Evolutionary conservation across 2,888 invertebrate species (phyloP).

Genomic region (Hanleya hanleyi): DNA sequence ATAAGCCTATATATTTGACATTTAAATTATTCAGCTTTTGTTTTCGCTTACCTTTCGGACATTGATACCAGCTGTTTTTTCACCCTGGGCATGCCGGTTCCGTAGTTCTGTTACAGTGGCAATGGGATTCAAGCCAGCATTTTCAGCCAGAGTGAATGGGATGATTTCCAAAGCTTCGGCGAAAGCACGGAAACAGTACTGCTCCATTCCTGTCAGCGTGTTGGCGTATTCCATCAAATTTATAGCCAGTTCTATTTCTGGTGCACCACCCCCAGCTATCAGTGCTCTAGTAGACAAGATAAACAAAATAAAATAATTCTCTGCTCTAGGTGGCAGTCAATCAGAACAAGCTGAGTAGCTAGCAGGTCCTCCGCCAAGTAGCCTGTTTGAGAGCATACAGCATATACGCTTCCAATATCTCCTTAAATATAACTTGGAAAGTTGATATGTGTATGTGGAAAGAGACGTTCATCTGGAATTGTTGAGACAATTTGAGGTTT

Average conservation of each 20-base stretch:
- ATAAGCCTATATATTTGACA: no score
- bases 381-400: no score
- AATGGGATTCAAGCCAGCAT: constrained; percentile 94
- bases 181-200: constrained; percentile 95
- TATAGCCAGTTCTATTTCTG: constrained; percentile 95
- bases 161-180: constrained; percentile 97
- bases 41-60: constrained; percentile 82
- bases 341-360: no score
- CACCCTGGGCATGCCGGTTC: constrained; percentile 91
- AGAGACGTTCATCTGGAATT: no score
- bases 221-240: constrained; percentile 87
- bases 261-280: constrained; percentile 97
- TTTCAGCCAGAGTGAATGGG: constrained; percentile 92
- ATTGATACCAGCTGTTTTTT: constrained; percentile 93
- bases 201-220: constrained; percentile 90
- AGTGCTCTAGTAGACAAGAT: constrained; percentile 78
- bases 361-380: no score
- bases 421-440: no score
- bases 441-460: no score
- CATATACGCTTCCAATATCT: no score
- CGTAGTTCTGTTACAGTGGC: constrained; percentile 97
- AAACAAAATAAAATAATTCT: no score
- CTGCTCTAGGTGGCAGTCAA: no score
- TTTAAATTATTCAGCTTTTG: no score
- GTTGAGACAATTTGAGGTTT: no score